Conservation (phyloP, 2,113 vertebrate genomes). For the Psittacus erithacus region DNA sequence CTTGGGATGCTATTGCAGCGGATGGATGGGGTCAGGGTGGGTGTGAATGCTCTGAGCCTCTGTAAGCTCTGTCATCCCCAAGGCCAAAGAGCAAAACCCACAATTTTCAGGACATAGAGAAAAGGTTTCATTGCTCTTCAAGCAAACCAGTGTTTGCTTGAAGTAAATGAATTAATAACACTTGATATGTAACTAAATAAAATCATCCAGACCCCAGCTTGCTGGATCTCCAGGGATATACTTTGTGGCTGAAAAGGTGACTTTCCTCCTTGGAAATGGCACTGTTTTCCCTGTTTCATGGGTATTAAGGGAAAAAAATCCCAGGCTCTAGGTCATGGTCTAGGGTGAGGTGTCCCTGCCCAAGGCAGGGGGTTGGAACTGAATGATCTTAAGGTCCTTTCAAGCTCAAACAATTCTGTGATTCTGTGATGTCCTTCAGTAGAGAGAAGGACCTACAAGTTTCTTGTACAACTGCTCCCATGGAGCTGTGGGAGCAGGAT, state of each 20-base stretch:
- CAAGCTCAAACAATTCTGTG: not conserved
- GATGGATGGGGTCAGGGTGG: not conserved
- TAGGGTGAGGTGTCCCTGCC: not conserved
- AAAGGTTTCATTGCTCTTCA: not conserved
- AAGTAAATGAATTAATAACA: not conserved
- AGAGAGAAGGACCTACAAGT: not conserved
- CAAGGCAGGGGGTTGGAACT: not conserved
- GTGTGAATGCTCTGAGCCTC: not conserved
- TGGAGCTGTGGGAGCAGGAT: not conserved
- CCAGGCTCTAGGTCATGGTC: not conserved
- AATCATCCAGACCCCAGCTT: not conserved
- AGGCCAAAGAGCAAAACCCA: not conserved
- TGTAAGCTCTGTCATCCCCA: not conserved
- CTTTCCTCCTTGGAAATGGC: not conserved
- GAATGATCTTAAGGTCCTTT: not conserved
- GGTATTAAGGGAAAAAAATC: slow-evolving; percentile 1
- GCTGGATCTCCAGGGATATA: not conserved
- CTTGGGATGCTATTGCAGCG: accelerated
- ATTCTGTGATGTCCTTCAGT: not conserved
- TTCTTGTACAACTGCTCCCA: not conserved
- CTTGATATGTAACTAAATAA: not conserved
- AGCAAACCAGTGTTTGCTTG: not conserved
- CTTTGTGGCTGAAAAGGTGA: slow-evolving; percentile 19
- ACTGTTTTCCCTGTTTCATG: not conserved
- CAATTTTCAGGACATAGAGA: not conserved